phyloP scores from a whole-genome alignment of 2,888 invertebrate genomes.

The Pachymerium ferrugineum region DNA sequence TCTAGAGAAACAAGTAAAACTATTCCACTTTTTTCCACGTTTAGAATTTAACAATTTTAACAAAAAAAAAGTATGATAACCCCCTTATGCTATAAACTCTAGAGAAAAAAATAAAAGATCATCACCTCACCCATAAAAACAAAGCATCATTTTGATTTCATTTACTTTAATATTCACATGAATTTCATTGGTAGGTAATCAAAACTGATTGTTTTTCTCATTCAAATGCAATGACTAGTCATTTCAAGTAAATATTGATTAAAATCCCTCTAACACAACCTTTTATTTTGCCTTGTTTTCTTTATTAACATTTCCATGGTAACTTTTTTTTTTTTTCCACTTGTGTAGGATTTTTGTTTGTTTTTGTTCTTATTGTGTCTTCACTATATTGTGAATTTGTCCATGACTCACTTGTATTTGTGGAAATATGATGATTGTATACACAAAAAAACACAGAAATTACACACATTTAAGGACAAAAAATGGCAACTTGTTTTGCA shows the following conservation, averaged over 20 bases:
- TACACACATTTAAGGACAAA: not conserved
- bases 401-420: constrained; percentile 18
- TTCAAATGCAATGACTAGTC: not conserved
- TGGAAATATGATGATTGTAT: constrained; percentile 12
- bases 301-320: too few species aligned
- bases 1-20: not conserved
- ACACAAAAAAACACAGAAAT: not conserved
- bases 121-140: not conserved
- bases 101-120: not conserved
- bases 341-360: not conserved
- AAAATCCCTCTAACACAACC: too few species aligned
- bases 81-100: constrained; percentile 1
- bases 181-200: too few species aligned
- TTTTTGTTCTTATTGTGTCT: not conserved
- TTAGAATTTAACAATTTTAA: not conserved
- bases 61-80: not conserved
- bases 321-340: not conserved
- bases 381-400: constrained; percentile 6
- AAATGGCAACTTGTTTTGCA: not conserved
- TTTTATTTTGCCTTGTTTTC: too few species aligned
- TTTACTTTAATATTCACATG: too few species aligned
- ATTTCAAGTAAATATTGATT: not conserved
- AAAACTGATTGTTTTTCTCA: too few species aligned
- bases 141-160: too few species aligned
- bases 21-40: constrained; percentile 19